A percentile compares a stretch with the other conserved stretches of the same genome.
Evolutionary conservation across 2,888 invertebrate species (phyloP).

Genomic region (Bibio marci): DNA sequence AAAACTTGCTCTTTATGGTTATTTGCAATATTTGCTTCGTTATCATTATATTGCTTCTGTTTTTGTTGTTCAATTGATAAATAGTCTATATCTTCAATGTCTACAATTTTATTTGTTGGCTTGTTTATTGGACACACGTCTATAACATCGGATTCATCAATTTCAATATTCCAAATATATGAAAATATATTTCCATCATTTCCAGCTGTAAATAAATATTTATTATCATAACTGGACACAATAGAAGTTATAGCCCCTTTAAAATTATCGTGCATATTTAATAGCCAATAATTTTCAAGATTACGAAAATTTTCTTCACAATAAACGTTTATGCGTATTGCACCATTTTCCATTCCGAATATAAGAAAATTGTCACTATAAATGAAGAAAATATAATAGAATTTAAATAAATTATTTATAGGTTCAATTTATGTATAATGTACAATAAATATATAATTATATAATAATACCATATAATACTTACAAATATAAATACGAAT

Average conservation of each 20-base stretch:
- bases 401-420: background rate
- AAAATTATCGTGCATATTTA: slow-evolving; percentile 58
- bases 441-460: too few species aligned
- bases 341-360: slow-evolving; percentile 42
- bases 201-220: slow-evolving; percentile 43
- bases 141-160: background rate
- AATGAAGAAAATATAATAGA: slow-evolving; percentile 6
- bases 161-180: slow-evolving; percentile 32
- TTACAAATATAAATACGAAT: slow-evolving; percentile 35
- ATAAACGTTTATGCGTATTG: slow-evolving; percentile 37
- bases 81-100: slow-evolving; percentile 14
- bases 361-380: slow-evolving; percentile 35
- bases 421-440: too few species aligned
- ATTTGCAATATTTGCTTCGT: slow-evolving; percentile 41
- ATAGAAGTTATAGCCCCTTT: slow-evolving; percentile 49
- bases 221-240: slow-evolving; percentile 39
- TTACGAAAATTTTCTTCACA: slow-evolving; percentile 31
- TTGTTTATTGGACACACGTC: slow-evolving; percentile 8
- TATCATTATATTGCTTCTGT: slow-evolving; percentile 45
- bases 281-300: slow-evolving; percentile 44
- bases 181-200: slow-evolving; percentile 63
- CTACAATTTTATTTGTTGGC: background rate
- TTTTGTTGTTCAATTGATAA: slow-evolving; percentile 44
- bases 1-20: slow-evolving; percentile 43
- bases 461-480: too few species aligned